Percentiles rank a stretch among this genome's conserved stretches.
phyloP scores from a whole-genome alignment of 2,888 invertebrate species.

The Lycophotia porphyrea region DNA sequence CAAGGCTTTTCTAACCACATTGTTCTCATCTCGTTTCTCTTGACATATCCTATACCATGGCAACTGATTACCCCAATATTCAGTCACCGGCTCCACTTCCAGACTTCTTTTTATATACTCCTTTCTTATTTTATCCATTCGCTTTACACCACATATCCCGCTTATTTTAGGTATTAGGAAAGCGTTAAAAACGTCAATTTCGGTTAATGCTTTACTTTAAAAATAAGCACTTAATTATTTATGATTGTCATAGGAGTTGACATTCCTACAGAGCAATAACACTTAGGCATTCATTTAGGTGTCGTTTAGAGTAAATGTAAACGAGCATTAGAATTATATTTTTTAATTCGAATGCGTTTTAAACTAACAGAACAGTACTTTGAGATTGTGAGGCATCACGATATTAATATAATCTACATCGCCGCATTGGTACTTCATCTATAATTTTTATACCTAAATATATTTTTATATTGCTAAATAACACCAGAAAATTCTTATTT shows the following conservation, averaged over 20 bases:
- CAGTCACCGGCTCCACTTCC: not conserved
- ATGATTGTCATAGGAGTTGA: not conserved
- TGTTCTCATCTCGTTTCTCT: not conserved
- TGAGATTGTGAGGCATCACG: not conserved
- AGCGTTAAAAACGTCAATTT: not conserved
- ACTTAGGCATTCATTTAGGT: not conserved
- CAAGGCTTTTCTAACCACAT: not conserved
- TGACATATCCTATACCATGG: not conserved
- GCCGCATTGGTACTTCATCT: not conserved
- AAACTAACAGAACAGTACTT: not conserved
- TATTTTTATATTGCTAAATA: not conserved
- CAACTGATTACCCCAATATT: not conserved
- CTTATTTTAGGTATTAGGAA: not conserved
- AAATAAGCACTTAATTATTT: not conserved
- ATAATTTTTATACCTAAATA: not conserved
- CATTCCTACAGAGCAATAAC: not conserved
- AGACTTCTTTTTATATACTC: not conserved
- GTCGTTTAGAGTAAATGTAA: not conserved
- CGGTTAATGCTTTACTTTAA: not conserved
- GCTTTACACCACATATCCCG: not conserved
- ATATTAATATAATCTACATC: not conserved
- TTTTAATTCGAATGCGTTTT: constrained; percentile 3
- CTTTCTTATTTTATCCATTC: not conserved
- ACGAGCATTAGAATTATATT: not conserved
- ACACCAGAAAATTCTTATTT: not conserved